Percentiles rank a stretch among this genome's conserved stretches.
phyloP scores from a whole-genome alignment of 2,888 invertebrate species.

The Anorthoa munda region DNA sequence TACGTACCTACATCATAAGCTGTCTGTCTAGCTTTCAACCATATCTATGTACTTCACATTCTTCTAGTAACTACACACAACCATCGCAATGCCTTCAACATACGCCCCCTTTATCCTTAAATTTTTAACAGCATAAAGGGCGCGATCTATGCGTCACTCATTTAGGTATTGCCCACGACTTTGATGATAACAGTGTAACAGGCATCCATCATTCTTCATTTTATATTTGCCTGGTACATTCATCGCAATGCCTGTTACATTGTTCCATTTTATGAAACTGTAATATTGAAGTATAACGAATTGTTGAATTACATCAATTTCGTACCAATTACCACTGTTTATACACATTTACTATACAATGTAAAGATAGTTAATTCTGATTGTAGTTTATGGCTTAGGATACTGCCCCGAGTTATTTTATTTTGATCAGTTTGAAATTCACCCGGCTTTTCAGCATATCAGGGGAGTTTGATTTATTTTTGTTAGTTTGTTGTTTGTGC shows the following conservation, averaged over 20 bases:
- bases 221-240: conserved; percentile 17
- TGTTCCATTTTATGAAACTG: conserved; percentile 69
- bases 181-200: conserved; percentile 9
- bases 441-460: conserved; percentile 5
- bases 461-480: conserved; percentile 7
- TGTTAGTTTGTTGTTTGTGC: not conserved
- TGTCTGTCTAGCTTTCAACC: not conserved
- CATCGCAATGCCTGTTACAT: conserved; percentile 50
- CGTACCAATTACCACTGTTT: conserved; percentile 55
- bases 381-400: conserved; percentile 42
- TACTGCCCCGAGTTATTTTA: conserved; percentile 43
- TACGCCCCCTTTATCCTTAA: not conserved
- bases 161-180: not conserved
- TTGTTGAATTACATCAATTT: conserved; percentile 66
- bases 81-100: too few relatives aligned
- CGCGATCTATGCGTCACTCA: too few relatives aligned
- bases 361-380: conserved; percentile 57
- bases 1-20: not conserved
- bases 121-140: too few relatives aligned
- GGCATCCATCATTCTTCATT: not conserved
- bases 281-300: conserved; percentile 31
- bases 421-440: conserved; percentile 34
- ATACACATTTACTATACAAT: conserved; percentile 34
- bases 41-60: not conserved
- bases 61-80: not conserved